Percentiles rank a stretch among this genome's conserved stretches.
Conservation (phyloP, 2,888 invertebrate species). For the Drosophila limbata region DNA sequence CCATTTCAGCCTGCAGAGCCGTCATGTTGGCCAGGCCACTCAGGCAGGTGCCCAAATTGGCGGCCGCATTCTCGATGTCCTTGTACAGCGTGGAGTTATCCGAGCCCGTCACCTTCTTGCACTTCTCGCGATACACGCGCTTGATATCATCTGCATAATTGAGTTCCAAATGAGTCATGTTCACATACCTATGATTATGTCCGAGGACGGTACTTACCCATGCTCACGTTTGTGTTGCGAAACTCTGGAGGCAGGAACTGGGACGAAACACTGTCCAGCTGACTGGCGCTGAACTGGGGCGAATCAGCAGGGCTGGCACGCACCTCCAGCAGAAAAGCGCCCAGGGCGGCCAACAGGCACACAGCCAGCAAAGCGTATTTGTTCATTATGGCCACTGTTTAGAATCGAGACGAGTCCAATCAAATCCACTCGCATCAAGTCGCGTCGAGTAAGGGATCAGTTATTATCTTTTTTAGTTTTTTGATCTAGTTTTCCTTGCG, state of each 20-base stretch:
- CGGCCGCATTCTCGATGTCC: constrained; percentile 85
- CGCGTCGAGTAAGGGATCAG: constrained; percentile 18
- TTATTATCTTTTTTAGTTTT: neutral
- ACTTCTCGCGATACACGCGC: constrained; percentile 88
- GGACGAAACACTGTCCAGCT: constrained; percentile 72
- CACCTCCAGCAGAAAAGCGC: constrained; percentile 60
- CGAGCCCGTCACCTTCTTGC: constrained; percentile 87
- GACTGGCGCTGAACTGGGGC: constrained; percentile 40
- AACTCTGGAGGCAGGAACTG: constrained; percentile 81
- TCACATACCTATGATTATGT: neutral
- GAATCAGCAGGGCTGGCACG: constrained; percentile 49
- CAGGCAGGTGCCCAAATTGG: constrained; percentile 87
- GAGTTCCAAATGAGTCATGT: neutral
- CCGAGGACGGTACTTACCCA: constrained; percentile 59
- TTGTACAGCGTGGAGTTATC: constrained; percentile 86
- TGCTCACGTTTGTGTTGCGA: constrained; percentile 75
- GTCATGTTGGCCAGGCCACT: constrained; percentile 87
- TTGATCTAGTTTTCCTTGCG: neutral
- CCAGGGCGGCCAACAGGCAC: constrained; percentile 58
- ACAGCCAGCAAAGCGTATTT: constrained; percentile 58
- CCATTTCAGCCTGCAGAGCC: constrained; percentile 88
- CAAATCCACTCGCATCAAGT: neutral
- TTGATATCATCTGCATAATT: constrained; percentile 86
- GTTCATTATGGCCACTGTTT: constrained; percentile 51
- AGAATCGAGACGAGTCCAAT: neutral